Evolutionary conservation across 2,797 vertebrate species (phyloP), one percentile per base, ranked within the genome.

Genomic region (Melanotaenia boesemani): DNA sequence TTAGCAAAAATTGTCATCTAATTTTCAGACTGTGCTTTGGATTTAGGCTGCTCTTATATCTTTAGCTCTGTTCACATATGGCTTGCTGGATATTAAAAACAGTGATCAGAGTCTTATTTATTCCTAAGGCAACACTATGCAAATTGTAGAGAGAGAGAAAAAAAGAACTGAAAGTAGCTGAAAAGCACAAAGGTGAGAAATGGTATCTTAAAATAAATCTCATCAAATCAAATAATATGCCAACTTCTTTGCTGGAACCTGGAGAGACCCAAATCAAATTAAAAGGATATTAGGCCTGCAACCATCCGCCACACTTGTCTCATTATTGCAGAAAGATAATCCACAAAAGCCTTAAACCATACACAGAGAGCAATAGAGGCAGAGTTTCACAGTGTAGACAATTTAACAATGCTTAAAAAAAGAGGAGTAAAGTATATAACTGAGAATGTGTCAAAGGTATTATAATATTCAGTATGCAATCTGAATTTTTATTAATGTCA

Each of bases 71-170:
- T 85, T 92, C 83, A 92, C 81, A 91, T 92, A 93, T 94, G 92
- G 91, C 90, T 95, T 93, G 76, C 84, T 90, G 86, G 81, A 89
- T 90, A 87, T 77, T 91, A 85, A 87, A 88, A 91, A 90, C 68
- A 88, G 70, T 71, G 80, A 88, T 86, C 77, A 82, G 70, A 86
- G 84, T 90, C 77, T 88, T 91, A 84, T 94, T 93, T 91, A 91
- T 90, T 95, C 92, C 90, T 93, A 93, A 94, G 91, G 92, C 92
- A 94, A 94, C 88, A 88, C 91, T 90, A 89, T 90, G 91, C 76
- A 90, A 86, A 91, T 87, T 90, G 82, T 58, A 74, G 59, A 77
- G 70, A 22, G 46, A 37, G 39, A 50, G 10, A 41, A 81, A 82
- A 86, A 88, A 90, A 87, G 64, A 90, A 85, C 78, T 77, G 85